Conservation (phyloP, 37 sponge, comb jelly and placozoan species). For the Chondrosia reniformis region DNA sequence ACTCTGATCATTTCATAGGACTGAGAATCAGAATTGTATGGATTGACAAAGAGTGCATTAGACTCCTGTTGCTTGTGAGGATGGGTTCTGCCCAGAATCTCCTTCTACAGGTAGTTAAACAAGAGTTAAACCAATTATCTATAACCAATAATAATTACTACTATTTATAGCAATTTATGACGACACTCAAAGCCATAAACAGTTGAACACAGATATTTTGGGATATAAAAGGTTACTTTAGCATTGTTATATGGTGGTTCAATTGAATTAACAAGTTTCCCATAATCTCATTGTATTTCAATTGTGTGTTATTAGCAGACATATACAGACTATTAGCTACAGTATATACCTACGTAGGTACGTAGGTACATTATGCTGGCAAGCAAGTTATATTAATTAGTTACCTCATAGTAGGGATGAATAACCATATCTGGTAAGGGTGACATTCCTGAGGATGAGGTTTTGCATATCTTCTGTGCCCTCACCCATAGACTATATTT, state of each 20-base stretch:
- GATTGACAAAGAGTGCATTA: conserved; percentile 6
- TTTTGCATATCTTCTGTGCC: conserved; percentile 38
- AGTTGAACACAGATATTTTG: too few species aligned
- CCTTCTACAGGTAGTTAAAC: background rate
- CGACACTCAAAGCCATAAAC: background rate
- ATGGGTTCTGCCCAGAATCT: background rate
- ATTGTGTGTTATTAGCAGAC: too few species aligned
- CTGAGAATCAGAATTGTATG: background rate
- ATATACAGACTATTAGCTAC: too few species aligned
- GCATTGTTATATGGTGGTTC: too few species aligned
- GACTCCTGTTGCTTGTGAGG: background rate
- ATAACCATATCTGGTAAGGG: background rate
- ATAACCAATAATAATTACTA: background rate
- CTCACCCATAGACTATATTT: conserved; percentile 48
- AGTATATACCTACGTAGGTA: too few species aligned
- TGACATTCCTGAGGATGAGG: too few species aligned
- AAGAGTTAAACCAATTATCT: background rate
- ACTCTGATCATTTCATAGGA: conserved; percentile 30
- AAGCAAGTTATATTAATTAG: too few species aligned
- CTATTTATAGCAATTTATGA: background rate
- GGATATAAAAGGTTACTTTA: too few species aligned
- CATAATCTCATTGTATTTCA: too few species aligned
- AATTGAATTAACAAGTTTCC: too few species aligned
- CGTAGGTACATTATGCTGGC: background rate
- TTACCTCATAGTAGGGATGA: background rate